Evolutionary conservation across 2,888 invertebrate species (phyloP), one percentile per base, ranked within the genome.

Genomic region (Andrena praecox): DNA sequence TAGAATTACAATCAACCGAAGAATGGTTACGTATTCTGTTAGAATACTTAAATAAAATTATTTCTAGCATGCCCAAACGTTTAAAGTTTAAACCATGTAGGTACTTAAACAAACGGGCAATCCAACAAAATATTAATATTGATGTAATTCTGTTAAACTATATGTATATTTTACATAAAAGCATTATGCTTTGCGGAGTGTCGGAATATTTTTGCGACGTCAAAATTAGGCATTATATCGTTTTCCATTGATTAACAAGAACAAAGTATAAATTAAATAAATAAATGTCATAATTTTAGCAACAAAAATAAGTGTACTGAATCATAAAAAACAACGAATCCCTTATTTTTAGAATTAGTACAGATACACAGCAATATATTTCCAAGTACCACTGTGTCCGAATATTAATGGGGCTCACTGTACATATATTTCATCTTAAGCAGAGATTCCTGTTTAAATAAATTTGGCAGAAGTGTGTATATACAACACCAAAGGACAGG

Each of bases 181-280:
- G 10, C 10, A 54, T 7, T 29, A 27, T 50, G 12, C 27, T 12
- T 48, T 48, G 27, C 24, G 6, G 16, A 16, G 27, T 33, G 33
- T 67, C 33, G 33, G 20, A 67, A 67, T 67, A 67, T 67, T 52
- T 67, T 67, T 12, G 50, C 12, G 29, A 50, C 50, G n/a, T n/a
- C 6, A 20, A 8, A 50, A 52, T 12, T 12, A 50, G 1, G 16
- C n/a, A 66, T 27, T n/a, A 4, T 27, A 29, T 50, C 12, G 8
- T 10, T 29, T 48, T 8, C 16, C 6, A 12, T 66, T 31, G 6
- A 29, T 50, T 66, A 66, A 12, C 10, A 56, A 24, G 10, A 24
- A 29, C 29, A 27, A 12, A 4, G 4, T 56, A 56, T 27, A 27
- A 27, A 27, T 24, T 27, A 10, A 27, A 27, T 56, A 56, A 27